phyloP scores from a whole-genome alignment of 2,797 vertebrate species.

The Melanogrammus aeglefinus region DNA sequence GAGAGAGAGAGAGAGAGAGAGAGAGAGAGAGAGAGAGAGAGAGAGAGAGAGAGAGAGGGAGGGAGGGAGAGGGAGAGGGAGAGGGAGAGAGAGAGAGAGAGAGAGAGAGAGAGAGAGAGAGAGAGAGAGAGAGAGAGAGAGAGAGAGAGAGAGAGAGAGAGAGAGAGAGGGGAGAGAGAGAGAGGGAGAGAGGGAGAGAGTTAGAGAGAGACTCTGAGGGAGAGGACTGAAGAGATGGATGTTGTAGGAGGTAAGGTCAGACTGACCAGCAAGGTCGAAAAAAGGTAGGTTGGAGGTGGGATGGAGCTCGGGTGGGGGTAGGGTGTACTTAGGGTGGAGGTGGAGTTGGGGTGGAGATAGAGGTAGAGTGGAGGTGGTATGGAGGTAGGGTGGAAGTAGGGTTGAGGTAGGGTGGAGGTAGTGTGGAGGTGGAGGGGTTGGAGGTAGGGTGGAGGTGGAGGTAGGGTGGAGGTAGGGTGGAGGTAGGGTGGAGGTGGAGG shows the following conservation, averaged over 20 bases:
- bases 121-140: background rate
- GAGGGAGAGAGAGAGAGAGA: background rate
- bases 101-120: constrained; percentile 7
- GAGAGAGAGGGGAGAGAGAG: constrained; percentile 1
- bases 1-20: background rate
- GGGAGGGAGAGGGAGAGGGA: too few species aligned
- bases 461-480: too few species aligned
- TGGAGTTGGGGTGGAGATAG: background rate
- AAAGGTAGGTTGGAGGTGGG: background rate
- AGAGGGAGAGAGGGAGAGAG: background rate
- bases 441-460: too few species aligned
- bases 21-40: background rate
- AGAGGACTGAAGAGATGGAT: background rate
- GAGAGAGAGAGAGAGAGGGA: too few species aligned
- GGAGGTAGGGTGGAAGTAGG: too few species aligned
- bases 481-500: too few species aligned
- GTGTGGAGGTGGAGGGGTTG: too few species aligned
- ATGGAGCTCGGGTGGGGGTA: too few species aligned
- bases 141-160: background rate
- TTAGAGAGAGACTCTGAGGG: constrained; percentile 6
- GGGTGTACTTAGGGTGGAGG: background rate
- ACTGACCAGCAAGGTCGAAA: background rate
- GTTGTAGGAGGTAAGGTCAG: background rate
- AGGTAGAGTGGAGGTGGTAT: too few species aligned
- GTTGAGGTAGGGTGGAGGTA: too few species aligned